Conservation (phyloP, 2,888 invertebrate genomes). For the Terebella lapidaria region DNA sequence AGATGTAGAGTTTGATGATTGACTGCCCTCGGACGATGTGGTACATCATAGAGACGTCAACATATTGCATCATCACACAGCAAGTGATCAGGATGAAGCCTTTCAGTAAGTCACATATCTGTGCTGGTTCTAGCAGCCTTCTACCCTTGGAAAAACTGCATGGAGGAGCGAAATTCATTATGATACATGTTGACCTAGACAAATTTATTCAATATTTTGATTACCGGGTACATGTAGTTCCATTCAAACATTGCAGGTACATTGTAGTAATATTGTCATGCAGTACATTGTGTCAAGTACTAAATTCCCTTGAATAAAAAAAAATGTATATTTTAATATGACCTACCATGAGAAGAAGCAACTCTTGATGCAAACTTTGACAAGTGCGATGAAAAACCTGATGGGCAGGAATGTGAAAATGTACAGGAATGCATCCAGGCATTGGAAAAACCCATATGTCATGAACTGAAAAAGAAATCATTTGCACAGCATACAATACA, state of each 20-base stretch:
- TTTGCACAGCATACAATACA: too few relatives aligned
- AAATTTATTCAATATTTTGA: too few relatives aligned
- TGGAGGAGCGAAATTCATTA: too few relatives aligned
- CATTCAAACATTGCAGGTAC: too few relatives aligned
- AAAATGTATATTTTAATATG: too few relatives aligned
- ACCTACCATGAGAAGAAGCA: neutral
- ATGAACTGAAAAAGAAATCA: constrained; percentile 45
- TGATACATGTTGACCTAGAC: too few relatives aligned
- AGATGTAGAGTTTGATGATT: constrained; percentile 97
- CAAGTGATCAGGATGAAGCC: constrained; percentile 83
- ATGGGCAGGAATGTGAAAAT: constrained; percentile 95
- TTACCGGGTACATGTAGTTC: too few relatives aligned
- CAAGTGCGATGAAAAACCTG: constrained; percentile 79
- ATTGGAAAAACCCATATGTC: constrained; percentile 59
- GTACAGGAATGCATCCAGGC: constrained; percentile 94
- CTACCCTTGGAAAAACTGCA: constrained; percentile 4
- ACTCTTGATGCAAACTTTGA: constrained; percentile 61
- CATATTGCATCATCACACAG: constrained; percentile 73
- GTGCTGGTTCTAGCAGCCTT: constrained; percentile 44
- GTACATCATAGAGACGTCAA: constrained; percentile 97
- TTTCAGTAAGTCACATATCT: constrained; percentile 95
- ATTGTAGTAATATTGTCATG: too few relatives aligned
- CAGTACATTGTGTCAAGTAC: too few relatives aligned
- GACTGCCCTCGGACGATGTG: constrained; percentile 87
- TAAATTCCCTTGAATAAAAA: too few relatives aligned